Conservation (phyloP, 2,113 vertebrate genomes). For the Trematocara unimaculatum region DNA sequence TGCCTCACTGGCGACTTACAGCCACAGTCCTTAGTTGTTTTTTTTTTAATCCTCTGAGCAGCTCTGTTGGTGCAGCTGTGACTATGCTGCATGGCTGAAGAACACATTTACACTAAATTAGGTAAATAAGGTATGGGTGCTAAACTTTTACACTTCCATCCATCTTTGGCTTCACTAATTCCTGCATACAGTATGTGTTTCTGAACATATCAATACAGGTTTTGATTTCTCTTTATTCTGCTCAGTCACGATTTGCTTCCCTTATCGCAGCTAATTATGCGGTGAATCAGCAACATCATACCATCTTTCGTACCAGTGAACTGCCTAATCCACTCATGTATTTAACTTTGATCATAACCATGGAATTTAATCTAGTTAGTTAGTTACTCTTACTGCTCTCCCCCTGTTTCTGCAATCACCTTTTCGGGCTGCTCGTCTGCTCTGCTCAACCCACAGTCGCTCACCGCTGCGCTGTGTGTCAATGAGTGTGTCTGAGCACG, state of each 20-base stretch:
- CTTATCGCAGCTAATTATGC: background rate
- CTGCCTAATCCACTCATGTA: background rate
- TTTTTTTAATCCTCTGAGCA: background rate
- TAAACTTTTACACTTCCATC: background rate
- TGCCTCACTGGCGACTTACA: background rate
- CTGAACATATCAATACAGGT: background rate
- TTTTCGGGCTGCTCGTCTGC: slow-evolving; percentile 30
- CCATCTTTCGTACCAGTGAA: background rate
- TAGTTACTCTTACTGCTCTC: background rate
- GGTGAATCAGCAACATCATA: background rate
- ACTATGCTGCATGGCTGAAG: background rate
- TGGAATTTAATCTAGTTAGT: background rate
- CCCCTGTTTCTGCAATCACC: slow-evolving; percentile 21
- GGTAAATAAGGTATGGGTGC: background rate
- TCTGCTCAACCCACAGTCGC: slow-evolving; percentile 43
- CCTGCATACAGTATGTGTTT: background rate
- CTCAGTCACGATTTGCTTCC: background rate
- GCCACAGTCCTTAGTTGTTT: background rate
- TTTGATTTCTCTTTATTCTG: background rate
- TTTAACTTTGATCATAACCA: slow-evolving; percentile 26
- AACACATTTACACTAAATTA: background rate
- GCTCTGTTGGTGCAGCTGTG: background rate
- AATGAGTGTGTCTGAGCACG: slow-evolving; percentile 12
- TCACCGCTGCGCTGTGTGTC: slow-evolving; percentile 34
- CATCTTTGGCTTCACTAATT: background rate